phyloP scores from a whole-genome alignment of 2,888 invertebrate species.

The Scrobipalpa atriplicella region DNA sequence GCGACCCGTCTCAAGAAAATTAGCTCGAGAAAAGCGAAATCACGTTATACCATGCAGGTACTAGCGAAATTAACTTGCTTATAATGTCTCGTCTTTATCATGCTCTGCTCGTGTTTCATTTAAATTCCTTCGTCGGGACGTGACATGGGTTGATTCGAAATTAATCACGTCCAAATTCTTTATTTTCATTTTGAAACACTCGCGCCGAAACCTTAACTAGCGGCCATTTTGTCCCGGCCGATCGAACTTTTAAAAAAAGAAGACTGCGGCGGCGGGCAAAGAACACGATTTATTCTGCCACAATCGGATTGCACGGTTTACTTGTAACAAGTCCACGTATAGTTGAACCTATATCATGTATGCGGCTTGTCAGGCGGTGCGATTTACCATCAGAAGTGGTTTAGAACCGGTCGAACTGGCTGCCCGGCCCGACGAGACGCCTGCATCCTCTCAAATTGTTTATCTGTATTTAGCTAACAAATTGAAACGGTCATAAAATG shows the following conservation, averaged over 20 bases:
- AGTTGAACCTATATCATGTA: slow-evolving; percentile 29
- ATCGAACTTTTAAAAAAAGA: slow-evolving; percentile 17
- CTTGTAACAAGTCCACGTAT: slow-evolving; percentile 36
- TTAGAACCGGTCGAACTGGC: slow-evolving; percentile 76
- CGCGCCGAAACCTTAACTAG: not conserved
- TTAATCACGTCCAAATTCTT: not conserved
- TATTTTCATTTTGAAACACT: not conserved
- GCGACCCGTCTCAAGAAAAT: slow-evolving; percentile 21
- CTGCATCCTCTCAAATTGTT: slow-evolving; percentile 69
- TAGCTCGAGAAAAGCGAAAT: slow-evolving; percentile 25
- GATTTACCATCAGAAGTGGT: slow-evolving; percentile 77
- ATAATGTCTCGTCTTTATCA: slow-evolving; percentile 13
- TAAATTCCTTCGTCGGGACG: slow-evolving; percentile 8
- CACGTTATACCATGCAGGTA: not conserved
- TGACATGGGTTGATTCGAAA: slow-evolving; percentile 10
- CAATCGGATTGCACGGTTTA: slow-evolving; percentile 39
- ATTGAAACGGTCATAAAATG: slow-evolving; percentile 51
- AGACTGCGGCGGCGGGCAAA: slow-evolving; percentile 12
- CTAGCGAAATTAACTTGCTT: slow-evolving; percentile 2
- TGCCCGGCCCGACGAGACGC: slow-evolving; percentile 61
- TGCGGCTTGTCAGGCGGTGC: slow-evolving; percentile 71
- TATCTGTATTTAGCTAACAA: slow-evolving; percentile 61
- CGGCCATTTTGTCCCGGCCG: slow-evolving; percentile 23
- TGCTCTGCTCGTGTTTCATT: slow-evolving; percentile 1
- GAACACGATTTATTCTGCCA: slow-evolving; percentile 26